phyloP scores from a whole-genome alignment of 30 jellyfish, hydroid and myxozoan genomes.

The Calvadosia cruxmelitensis region DNA sequence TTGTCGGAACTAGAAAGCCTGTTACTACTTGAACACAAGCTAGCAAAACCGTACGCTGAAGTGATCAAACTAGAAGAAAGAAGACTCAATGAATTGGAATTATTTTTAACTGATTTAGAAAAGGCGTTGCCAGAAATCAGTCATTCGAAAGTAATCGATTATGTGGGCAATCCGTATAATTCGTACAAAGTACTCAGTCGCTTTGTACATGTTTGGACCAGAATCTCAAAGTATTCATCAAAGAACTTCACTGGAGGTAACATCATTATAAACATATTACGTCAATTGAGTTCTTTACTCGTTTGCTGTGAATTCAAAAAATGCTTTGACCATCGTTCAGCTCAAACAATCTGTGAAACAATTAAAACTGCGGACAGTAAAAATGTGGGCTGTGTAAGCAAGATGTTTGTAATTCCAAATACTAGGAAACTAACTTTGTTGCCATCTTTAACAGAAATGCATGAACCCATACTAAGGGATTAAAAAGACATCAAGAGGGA shows the following conservation, averaged over 20 bases:
- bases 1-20: conserved; percentile 63
- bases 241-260: neutral
- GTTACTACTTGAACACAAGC: conserved; percentile 39
- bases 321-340: no score
- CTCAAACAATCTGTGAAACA: no score
- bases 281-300: no score
- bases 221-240: neutral
- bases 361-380: no score
- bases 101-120: conserved; percentile 19
- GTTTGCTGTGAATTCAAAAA: no score
- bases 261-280: no score
- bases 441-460: no score
- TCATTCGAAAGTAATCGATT: conserved; percentile 5
- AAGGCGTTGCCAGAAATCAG: neutral
- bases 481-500: no score
- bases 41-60: conserved; percentile 23
- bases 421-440: no score
- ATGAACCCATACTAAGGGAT: no score
- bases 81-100: conserved; percentile 40
- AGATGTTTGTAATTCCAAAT: no score
- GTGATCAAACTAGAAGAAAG: conserved; percentile 35
- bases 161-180: conserved; percentile 31
- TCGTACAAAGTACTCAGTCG: conserved; percentile 39
- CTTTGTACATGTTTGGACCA: conserved; percentile 41
- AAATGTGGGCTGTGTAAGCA: no score